phyloP scores from a whole-genome alignment of 2,797 vertebrate species.

The Prionace glauca region DNA sequence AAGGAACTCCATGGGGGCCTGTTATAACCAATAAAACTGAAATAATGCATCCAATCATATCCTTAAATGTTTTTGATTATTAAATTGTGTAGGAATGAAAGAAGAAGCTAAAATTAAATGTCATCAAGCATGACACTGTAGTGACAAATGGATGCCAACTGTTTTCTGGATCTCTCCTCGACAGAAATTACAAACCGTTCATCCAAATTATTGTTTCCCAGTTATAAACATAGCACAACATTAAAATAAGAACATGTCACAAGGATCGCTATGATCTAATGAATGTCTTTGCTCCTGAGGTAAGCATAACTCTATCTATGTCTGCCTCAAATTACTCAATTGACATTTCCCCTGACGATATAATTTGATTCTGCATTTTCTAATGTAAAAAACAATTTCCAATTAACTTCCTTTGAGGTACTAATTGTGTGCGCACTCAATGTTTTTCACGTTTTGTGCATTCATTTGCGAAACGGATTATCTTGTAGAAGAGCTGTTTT shows the following conservation, averaged over 20 bases:
- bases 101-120: conserved; percentile 1
- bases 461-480: neutral
- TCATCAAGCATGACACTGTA: neutral
- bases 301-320: neutral
- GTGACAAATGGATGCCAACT: neutral
- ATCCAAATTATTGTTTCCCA: neutral
- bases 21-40: neutral
- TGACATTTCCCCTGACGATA: neutral
- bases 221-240: neutral
- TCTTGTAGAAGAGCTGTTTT: neutral
- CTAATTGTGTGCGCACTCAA: neutral
- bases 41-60: neutral
- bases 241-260: neutral
- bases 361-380: neutral
- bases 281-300: neutral
- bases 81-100: neutral
- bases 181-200: neutral
- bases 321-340: neutral
- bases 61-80: neutral
- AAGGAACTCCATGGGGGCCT: neutral
- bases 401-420: neutral
- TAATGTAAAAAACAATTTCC: neutral
- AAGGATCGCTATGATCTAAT: neutral
- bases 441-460: neutral
- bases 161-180: neutral